Base-by-base conservation (phyloP, 2,797 vertebrate species). In the Adelosebastes latens region DNA sequence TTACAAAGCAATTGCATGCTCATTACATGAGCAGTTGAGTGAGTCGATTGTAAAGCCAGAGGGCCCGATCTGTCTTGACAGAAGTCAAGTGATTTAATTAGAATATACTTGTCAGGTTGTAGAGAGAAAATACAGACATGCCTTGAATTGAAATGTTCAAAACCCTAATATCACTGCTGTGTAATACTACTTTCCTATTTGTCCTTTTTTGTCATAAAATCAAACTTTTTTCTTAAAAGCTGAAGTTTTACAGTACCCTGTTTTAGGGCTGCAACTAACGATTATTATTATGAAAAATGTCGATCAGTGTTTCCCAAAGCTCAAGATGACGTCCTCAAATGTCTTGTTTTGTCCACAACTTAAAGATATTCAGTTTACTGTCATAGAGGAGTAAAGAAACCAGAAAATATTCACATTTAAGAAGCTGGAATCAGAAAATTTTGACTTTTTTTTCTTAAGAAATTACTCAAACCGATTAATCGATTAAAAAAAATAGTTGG, bases 1-100 rank as follows among this genome's bases (percentile, higher is more conserved):
- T 91, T 91, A 89, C 90, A 91, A 91, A 94, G 90, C 91, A 88
- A 89, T 92, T 83, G 81, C 80, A 90, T 78, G 87, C 89, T 90
- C 90, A 89, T 94, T 93, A 91, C 85, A 89, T 61, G 77, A 88
- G 78, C 80, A 87, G 84, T 79, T 85, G 79, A 85, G 71, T 90
- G 86, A 92, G 88, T 68, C 58, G 27, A 76, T 79, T 83, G 56
- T 76, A 59, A 75, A 76, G 75, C 83, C 75, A 70, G 36, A 77
- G 62, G 77, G 70, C 53, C 46, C 11, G 25, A 81, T 84, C 66
- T 78, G 79, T 81, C 77, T 75, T 67, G 52, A 67, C 49, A 79
- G 75, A 69, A 80, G 63, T 60, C 32, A 89, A 71, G 49, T 63
- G 22, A 86, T 89, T 88, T 81, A 77, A 88, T 88, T 82, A 60